Evolutionary conservation across 2,797 vertebrate species (phyloP).

Genomic region (Malurus leucopterus): DNA sequence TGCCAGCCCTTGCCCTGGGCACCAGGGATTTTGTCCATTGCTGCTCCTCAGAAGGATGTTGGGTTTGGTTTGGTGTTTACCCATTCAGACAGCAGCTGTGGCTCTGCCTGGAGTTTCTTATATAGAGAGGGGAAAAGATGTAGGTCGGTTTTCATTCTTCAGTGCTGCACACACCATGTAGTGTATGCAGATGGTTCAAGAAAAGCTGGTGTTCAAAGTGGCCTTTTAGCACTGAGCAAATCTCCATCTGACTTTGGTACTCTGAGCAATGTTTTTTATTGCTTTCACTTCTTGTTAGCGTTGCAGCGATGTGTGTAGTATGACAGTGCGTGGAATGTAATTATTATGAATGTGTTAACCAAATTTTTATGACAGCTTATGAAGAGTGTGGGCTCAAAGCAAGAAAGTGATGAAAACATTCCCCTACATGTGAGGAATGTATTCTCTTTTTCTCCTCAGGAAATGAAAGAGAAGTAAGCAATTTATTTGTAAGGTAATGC

Average conservation of each 20-base stretch:
- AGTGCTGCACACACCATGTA: neutral
- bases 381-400: neutral
- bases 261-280: neutral
- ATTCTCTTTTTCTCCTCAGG: neutral
- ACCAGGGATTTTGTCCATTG: neutral
- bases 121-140: neutral
- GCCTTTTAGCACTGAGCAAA: neutral
- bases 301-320: neutral
- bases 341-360: neutral
- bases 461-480: neutral
- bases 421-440: neutral
- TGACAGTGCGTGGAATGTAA: neutral
- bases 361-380: neutral
- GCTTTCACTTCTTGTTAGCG: neutral
- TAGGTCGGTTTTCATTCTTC: neutral
- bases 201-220: neutral
- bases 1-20: neutral
- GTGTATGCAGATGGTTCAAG: neutral
- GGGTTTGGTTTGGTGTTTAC: neutral
- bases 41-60: neutral
- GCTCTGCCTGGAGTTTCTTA: neutral
- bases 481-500: neutral
- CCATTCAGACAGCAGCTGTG: neutral
- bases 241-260: neutral
- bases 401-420: neutral